Conservation (phyloP, 2,888 invertebrate genomes). For the Neoascia interrupta region DNA sequence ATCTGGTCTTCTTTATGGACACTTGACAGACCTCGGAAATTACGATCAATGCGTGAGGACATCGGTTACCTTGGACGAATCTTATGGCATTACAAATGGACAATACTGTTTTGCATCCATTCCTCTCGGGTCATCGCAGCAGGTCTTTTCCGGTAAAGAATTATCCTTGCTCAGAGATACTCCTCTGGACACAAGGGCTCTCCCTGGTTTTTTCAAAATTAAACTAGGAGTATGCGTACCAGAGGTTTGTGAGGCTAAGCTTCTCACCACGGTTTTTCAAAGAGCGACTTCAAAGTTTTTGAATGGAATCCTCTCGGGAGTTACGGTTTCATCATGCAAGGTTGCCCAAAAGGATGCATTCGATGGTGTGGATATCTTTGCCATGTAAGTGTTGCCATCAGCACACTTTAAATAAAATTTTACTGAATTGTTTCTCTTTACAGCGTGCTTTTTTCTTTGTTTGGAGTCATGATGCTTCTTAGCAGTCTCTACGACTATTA, state of each 20-base stretch:
- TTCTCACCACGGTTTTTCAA: no score
- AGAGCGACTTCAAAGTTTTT: no score
- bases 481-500: slow-evolving; percentile 15
- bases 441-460: slow-evolving; percentile 20
- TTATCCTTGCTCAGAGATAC: no score
- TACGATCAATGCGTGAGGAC: slow-evolving; percentile 44
- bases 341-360: slow-evolving; percentile 6
- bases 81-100: slow-evolving; percentile 23
- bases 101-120: slow-evolving; percentile 47
- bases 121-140: no score
- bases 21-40: slow-evolving; percentile 32
- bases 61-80: slow-evolving; percentile 16
- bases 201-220: no score
- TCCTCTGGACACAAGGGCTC: no score
- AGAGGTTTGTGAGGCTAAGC: no score
- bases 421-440: background rate
- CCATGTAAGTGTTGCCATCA: slow-evolving; percentile 37
- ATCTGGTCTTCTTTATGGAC: slow-evolving; percentile 31
- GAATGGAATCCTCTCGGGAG: no score
- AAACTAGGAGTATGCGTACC: no score
- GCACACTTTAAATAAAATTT: background rate
- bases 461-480: slow-evolving; percentile 10
- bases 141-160: no score
- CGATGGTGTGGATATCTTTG: slow-evolving; percentile 35
- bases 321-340: no score